Base-by-base conservation (phyloP, 2,113 vertebrate species). In the Numida meleagris region DNA sequence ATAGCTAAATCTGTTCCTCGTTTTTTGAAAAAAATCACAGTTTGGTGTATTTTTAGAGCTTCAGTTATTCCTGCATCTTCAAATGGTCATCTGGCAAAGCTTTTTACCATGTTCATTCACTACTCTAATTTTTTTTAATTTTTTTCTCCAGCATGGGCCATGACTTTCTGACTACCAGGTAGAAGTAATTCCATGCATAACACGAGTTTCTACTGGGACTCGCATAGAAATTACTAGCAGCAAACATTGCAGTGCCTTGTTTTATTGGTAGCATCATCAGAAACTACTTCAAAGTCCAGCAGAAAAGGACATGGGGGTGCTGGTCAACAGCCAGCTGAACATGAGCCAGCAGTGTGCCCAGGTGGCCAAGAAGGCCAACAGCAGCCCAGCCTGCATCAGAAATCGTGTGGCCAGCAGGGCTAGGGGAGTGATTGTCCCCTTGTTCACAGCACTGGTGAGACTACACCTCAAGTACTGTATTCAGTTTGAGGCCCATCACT, bases 181-280 rank as follows among this genome's bases (percentile, higher is more conserved):
- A 31, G 53, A 40, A 34, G 24, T 18, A n/a, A 12, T n/a, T 38
- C 48, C 21, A 34, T 4, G n/a, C 36, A 70, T 21, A 63, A 23
- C 51, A 51, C 29, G 27, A 0, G 0, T 34, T 42, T 38, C 73
- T 80, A 53, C 63, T n/a, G 40, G 3, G 12, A 66, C 12, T 43
- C 19, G 3, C 9, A 29, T 21, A 21, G 68, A 80, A 94, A 40
- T 27, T 19, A n/a, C 68, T 48, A 19, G 34, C 68, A 88, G 33
- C 38, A 40, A 19, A 73, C 61, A 24, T 0, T 0, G 29, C 1
- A 2, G 18, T 12, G 12, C 5, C 61, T 68, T 46, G 27, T 45
- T 79, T 67, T 25, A n/a, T 58, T 68, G 12, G 63, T 29, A 36
- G 25, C 4, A 63, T 9, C 55, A 74, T 67, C 67, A 76, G 58